Evolutionary conservation across 2,888 invertebrate species (phyloP), one percentile per base, ranked within the genome.

Genomic region (Lasioglossum calceatum): DNA sequence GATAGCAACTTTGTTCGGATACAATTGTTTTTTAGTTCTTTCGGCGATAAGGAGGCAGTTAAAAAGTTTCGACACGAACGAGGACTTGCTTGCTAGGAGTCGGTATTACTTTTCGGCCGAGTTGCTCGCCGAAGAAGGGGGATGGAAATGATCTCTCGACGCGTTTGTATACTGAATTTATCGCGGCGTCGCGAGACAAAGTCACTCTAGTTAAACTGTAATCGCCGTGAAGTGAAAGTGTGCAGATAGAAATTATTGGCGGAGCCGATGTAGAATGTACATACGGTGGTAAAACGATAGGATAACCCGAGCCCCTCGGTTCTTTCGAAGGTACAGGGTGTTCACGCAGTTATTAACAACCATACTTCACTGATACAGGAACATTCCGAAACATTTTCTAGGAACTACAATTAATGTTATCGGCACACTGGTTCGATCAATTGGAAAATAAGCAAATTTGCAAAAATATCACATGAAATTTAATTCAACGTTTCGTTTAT

Each of bases 161-260:
- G 42, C 42, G 50, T 47, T 47, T 74, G 54, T 36, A 16, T 7
- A 54, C 12, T 58, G 74, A 79, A 84, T 84, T 79, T 61, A 77
- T 74, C 76, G 42, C 32, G 42, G 44, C 32, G 77, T 80, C 74
- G 70, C 79, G 64, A 77, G 36, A 79, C 39, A 47, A 79, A 83
- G 76, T 73, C 76, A 58, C 44, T 76, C 72, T 42, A 58, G 32
- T 80, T 70, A 77, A 64, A 42, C 79, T 74, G 54, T 72, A 67
- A 64, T 42, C 67, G 64, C 71, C 61, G 81, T 47, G 47, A 85
- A 85, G 86, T 86, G 86, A 86, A 86, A 86, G 86, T 81, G 79
- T 74, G 64, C 67, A 71, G 70, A 47, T 85, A 77, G 81, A 76
- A 77, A 74, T 81, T 81, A 86, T 81, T 78, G 75, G 78, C 61